Evolutionary conservation across 2,888 invertebrate species (phyloP).

Genomic region (Drepanosiphum platanoidis): DNA sequence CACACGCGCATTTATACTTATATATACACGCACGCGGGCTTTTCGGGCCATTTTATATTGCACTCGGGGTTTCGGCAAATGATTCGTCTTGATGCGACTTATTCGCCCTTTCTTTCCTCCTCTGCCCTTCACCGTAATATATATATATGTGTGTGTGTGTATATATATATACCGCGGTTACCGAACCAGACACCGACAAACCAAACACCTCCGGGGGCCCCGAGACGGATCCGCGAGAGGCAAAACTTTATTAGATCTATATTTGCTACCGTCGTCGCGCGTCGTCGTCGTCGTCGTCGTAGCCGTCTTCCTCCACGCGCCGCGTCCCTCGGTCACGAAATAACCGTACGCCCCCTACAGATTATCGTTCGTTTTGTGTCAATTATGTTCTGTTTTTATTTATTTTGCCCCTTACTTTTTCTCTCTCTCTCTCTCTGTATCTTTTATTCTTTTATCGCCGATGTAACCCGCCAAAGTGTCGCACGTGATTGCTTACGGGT

Average conservation of each 20-base stretch:
- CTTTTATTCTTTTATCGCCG: slow-evolving; percentile 34
- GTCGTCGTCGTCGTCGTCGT: too few relatives aligned
- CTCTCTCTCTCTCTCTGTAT: too few relatives aligned
- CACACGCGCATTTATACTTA: slow-evolving; percentile 10
- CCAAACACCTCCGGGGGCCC: slow-evolving; percentile 59
- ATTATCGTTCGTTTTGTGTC: slow-evolving; percentile 57
- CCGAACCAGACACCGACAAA: slow-evolving; percentile 58
- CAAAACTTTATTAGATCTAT: slow-evolving; percentile 61
- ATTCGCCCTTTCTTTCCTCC: slow-evolving; percentile 39
- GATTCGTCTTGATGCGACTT: slow-evolving; percentile 58
- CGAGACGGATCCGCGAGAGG: slow-evolving; percentile 21
- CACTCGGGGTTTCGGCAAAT: slow-evolving; percentile 48
- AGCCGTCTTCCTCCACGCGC: not conserved
- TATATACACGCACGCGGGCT: not conserved
- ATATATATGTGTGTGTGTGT: too few relatives aligned
- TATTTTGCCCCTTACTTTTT: slow-evolving; percentile 23
- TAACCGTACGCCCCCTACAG: slow-evolving; percentile 27
- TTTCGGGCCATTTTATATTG: slow-evolving; percentile 59
- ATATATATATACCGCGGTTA: slow-evolving; percentile 31
- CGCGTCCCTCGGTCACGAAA: not conserved
- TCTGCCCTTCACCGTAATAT: too few relatives aligned
- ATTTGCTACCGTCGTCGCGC: slow-evolving; percentile 52
- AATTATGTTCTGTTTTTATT: slow-evolving; percentile 51
- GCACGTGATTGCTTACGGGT: slow-evolving; percentile 28
- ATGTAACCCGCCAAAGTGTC: slow-evolving; percentile 35